Conservation (phyloP, 1,140 invertebrate genomes). For the Micrasema minimum region DNA sequence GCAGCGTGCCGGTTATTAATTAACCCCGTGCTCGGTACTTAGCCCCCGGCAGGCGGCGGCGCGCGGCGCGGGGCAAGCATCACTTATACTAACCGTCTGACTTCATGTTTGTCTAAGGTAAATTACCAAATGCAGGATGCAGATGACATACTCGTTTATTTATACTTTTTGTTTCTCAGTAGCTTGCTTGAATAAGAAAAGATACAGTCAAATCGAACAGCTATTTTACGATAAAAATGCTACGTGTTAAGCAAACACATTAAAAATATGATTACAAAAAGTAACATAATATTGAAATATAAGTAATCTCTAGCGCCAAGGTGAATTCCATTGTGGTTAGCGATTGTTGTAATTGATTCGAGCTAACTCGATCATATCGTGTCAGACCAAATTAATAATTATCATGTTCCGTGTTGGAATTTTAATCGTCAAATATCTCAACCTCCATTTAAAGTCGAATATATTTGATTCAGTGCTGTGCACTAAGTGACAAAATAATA, state of each 20-base stretch:
- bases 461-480: neutral
- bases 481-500: neutral
- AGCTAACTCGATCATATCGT: neutral
- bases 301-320: too few species aligned
- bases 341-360: neutral
- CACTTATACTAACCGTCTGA: too few species aligned
- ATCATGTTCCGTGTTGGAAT: conserved; percentile 7
- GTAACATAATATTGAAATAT: too few species aligned
- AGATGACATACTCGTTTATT: too few species aligned
- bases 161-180: too few species aligned
- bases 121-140: too few species aligned
- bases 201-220: too few species aligned
- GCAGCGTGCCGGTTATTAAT: conserved; percentile 50
- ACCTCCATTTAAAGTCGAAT: conserved; percentile 9
- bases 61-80: neutral
- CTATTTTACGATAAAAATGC: too few species aligned
- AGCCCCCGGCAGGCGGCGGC: conserved; percentile 25
- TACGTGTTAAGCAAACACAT: too few species aligned
- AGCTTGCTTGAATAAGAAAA: too few species aligned
- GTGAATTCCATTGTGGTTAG: neutral
- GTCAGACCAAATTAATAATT: conserved; percentile 4
- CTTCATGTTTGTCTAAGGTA: too few species aligned
- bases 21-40: conserved; percentile 33
- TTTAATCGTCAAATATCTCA: conserved; percentile 1
- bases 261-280: too few species aligned